A percentile compares a stretch with the other conserved stretches of the same genome.
These are phyloP conservation scores for Darevskia nairensis DNA, from an alignment of 2,797 vertebrate species.

Conservation along the genomic window DNA sequence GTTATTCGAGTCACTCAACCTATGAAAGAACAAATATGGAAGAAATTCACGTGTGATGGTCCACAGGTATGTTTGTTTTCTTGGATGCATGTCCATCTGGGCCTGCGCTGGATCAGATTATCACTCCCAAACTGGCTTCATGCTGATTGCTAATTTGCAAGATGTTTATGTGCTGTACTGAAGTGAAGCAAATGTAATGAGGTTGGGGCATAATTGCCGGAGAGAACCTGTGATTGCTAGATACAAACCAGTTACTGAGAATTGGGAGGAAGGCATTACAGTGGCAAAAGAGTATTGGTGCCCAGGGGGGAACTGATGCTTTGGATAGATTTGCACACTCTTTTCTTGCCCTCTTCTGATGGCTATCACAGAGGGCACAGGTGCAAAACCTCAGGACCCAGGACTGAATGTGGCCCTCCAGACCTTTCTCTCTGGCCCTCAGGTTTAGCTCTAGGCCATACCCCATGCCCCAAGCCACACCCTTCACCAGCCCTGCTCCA, in stretches of 20 bases:
- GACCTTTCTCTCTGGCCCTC: no score
- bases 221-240: constrained; percentile 58
- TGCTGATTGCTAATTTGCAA: constrained; percentile 62
- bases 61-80: constrained; percentile 73
- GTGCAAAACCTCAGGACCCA: no score
- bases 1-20: constrained; percentile 35
- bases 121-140: constrained; percentile 37
- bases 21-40: constrained; percentile 41
- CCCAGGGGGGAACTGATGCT: constrained; percentile 55
- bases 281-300: constrained; percentile 18
- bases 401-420: no score
- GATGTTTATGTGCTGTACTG: constrained; percentile 64
- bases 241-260: constrained; percentile 43
- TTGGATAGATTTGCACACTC: background rate
- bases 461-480: no score
- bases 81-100: constrained; percentile 59
- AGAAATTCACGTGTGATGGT: constrained; percentile 67
- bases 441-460: no score
- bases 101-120: constrained; percentile 61
- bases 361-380: no score
- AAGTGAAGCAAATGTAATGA: constrained; percentile 36
- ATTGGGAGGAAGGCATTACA: constrained; percentile 11
- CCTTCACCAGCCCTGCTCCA: no score
- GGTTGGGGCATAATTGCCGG: constrained; percentile 42
- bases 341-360: no score